These are phyloP conservation scores for Anoplophora glabripennis DNA, from an alignment of 1,140 invertebrate genomes.

Conservation along the genomic window DNA sequence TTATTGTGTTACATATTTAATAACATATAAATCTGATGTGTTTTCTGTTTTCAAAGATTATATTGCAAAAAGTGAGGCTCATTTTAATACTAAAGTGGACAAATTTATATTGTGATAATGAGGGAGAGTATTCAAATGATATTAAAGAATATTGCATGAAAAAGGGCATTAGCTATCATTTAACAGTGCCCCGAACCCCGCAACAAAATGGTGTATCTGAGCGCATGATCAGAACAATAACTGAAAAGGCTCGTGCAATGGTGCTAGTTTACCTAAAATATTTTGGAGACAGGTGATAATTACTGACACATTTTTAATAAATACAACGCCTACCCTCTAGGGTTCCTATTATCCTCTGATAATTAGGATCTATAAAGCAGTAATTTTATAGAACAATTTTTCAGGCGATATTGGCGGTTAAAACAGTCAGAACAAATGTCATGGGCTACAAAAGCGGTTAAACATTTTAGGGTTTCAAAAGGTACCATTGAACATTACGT, in stretches of 20 bases:
- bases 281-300: constrained; percentile 49
- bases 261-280: constrained; percentile 35
- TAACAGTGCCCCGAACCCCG: constrained; percentile 50
- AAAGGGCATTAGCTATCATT: constrained; percentile 52
- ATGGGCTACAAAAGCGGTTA: no score
- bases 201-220: constrained; percentile 55
- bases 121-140: constrained; percentile 47
- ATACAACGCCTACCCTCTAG: constrained; percentile 48
- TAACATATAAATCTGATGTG: constrained; percentile 45
- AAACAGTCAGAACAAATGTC: no score
- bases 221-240: constrained; percentile 50
- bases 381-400: no score
- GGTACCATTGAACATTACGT: no score
- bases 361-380: no score
- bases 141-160: constrained; percentile 47
- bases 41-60: constrained; percentile 44
- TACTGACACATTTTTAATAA: constrained; percentile 50
- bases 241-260: constrained; percentile 49
- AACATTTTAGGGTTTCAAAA: no score
- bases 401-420: no score
- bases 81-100: constrained; percentile 46
- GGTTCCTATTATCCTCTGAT: no score
- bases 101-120: constrained; percentile 50
- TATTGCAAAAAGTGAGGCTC: constrained; percentile 41
- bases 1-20: constrained; percentile 42